Evolutionary conservation across 1,140 invertebrate species (phyloP).

Genomic region (Rhopalosiphum padi): DNA sequence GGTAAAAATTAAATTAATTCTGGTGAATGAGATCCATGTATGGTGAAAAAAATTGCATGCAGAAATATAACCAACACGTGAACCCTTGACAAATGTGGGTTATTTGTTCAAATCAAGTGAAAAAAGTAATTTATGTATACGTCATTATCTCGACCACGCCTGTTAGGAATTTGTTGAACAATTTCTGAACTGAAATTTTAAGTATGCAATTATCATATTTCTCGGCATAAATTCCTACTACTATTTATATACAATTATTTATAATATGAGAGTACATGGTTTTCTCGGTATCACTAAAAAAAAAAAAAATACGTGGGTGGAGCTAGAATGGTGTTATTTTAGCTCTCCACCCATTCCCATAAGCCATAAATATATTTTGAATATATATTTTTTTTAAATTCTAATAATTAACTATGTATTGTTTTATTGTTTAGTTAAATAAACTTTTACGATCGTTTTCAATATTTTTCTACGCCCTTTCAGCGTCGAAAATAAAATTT

Average conservation of each 20-base stretch:
- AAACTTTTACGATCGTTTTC: not conserved
- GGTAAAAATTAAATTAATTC: not conserved
- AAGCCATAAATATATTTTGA: not conserved
- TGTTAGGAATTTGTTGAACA: not conserved
- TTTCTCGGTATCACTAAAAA: too few relatives aligned
- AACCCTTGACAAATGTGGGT: too few relatives aligned
- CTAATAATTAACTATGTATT: not conserved
- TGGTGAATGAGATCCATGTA: not conserved
- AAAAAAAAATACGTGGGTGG: too few relatives aligned
- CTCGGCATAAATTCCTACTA: not conserved
- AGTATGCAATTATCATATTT: not conserved
- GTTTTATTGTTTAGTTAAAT: not conserved
- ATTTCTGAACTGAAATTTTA: not conserved
- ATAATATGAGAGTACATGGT: too few relatives aligned
- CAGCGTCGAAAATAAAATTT: not conserved
- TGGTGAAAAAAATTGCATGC: not conserved
- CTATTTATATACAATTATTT: not conserved
- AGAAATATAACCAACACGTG: not conserved
- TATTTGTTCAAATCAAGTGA: too few relatives aligned
- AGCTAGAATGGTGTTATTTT: too few relatives aligned
- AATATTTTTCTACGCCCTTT: not conserved
- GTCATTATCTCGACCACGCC: not conserved
- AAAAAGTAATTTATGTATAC: not conserved
- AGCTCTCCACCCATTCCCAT: not conserved
- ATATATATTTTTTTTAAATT: not conserved